Evolutionary conservation across 1,140 invertebrate species (phyloP), one percentile per base, ranked within the genome.

Genomic region (Hylyphantes graminicola): DNA sequence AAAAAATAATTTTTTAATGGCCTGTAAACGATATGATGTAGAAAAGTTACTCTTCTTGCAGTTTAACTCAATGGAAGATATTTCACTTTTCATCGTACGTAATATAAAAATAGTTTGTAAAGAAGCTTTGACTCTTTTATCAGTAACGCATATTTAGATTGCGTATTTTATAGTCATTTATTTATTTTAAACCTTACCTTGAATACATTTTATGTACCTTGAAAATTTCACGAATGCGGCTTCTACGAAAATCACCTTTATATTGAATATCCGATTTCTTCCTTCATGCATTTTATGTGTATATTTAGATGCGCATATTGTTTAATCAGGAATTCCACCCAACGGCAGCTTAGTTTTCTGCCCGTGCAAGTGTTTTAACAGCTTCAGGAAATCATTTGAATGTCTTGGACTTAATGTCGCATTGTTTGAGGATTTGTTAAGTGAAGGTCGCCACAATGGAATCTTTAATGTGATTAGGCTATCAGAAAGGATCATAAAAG

Each of bases 281-380:
- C 50, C 5, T 70, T 53, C 15, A 17, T 11, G 68, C 17, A 4
- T 70, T 70, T 51, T 51, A 17, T 35, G 35, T 70, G 50, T 70
- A 53, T 70, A n/a, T 53, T 70, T 53, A 70, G 68, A 70, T 51
- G 68, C 51, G 11, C 50, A 51, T 19, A 70, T 70, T 70, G 68
- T 70, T 70, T 53, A 50, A 70, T 70, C 68, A 70, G 68, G 51
- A 70, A 51, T 53, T 70, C 21, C 50, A 17, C 54, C 35, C 51
- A 70, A 70, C 21, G n/a, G 54, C 19, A n/a, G 50, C 50, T 53
- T 17, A 35, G 54, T n/a, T 70, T 70, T 70, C 15, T 70, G 15
- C 54, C 15, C 15, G 50, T 70, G 15, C 19, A 21, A 70, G 48
- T 70, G 68, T 70, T 70, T 35, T 70, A 70, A 15, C 68, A 70